Evolutionary conservation across 2,797 vertebrate genomes (phyloP), one percentile per base, ranked within the genome.

Genomic region (Danio tinwini): DNA sequence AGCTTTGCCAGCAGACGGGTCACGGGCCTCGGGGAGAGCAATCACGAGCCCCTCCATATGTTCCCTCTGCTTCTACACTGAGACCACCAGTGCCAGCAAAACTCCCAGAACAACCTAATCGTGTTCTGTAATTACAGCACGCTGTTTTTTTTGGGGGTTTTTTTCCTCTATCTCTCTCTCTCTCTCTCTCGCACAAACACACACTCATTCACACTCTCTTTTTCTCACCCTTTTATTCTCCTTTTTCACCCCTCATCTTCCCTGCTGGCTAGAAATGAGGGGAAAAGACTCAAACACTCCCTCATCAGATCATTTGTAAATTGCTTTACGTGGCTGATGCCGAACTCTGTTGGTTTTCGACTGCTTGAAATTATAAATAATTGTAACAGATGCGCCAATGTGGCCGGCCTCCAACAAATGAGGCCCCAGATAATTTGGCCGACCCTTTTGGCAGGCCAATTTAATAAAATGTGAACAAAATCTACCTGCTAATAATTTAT

Each of bases 391-490:
- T 98, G 97, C 96, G 95, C 96, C 97, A 98, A 96, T 98, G 98
- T 99, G 97, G 97, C 97, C 94, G 93, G 95, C 94, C 96, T 98
- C 97, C 97, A 98, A 96, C 96, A 97, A 97, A 98, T 94, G 96
- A 98, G 97, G 95, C 97, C 97, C 97, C 94, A 96, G 97, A 97
- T 98, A 98, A 99, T 98, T 98, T 97, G 96, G 95, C 96, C 97
- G 95, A 97, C 96, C 96, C 90, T 95, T 98, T 98, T 98, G 97
- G 98, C 98, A 98, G 97, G 96, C 97, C 97, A 98, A 98, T 98
- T 98, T 98, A 98, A 99, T 98, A 98, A 98, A 99, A 98, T 96
- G 97, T 97, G 97, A 99, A 98, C 97, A 98, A 98, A 98, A 98
- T 97, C 97, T 98, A 98, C 96, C 96, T 95, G 95, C 97, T 98